Evolutionary conservation across 1,140 invertebrate genomes (phyloP), one percentile per base, ranked within the genome.

Genomic region (Agraylea sexmaculata): DNA sequence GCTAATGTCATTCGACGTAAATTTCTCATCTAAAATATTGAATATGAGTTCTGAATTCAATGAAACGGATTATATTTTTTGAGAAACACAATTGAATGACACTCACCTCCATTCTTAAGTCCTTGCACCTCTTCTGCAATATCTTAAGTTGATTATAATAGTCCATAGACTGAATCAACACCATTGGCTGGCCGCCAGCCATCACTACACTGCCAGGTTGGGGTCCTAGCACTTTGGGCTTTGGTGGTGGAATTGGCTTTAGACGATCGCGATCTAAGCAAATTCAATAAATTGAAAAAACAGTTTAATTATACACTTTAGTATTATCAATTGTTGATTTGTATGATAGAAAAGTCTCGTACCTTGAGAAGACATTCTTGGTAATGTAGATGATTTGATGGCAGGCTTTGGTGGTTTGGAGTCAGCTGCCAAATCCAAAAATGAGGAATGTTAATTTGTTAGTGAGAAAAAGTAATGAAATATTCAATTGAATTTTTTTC

Each of bases 341-440:
- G n/a, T n/a, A n/a, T n/a, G n/a, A n/a, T n/a, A n/a, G n/a, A n/a
- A n/a, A n/a, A n/a, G n/a, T n/a, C n/a, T n/a, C n/a, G n/a, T 85
- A 89, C 87, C 87, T 87, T 89, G 86, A 46, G 84, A 87, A 51
- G 86, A 88, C 60, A 83, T 88, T 72, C 87, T 75, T 54, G 87
- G 87, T 62, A 91, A 77, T 54, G 87, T 90, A 51, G 86, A 89
- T 57, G 86, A 88, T 74, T 91, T 91, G 68, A 91, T 90, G 60
- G 87, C 87, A 62, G 87, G 86, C 76, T 90, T 91, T 57, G 86
- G 78, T 58, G 87, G 87, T 73, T 89, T 89, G 67, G 83, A 80
- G 69, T 89, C 84, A 71, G 83, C 85, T 88, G 69, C 61, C 66
- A 66, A n/a, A n/a, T n/a, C n/a, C n/a, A n/a, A n/a, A n/a, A n/a